Percentiles rank a stretch among this genome's conserved stretches.
Conservation (phyloP, 2,113 vertebrate species). For the Lagopus leucura region DNA sequence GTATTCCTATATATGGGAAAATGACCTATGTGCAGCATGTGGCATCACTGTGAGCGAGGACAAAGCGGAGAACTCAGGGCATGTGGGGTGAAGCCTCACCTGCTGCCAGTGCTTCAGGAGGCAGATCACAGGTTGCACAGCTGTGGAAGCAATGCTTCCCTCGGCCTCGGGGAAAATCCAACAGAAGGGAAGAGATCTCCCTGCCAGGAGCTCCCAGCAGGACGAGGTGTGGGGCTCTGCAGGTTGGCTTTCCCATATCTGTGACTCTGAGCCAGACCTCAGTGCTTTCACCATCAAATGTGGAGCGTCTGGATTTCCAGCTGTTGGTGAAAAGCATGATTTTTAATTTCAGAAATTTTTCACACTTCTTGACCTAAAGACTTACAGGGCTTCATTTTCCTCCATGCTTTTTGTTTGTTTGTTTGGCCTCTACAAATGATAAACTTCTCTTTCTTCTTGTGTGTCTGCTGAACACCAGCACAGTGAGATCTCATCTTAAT, state of each 20-base stretch:
- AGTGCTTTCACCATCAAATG: background rate
- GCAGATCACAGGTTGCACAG: background rate
- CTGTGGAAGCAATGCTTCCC: background rate
- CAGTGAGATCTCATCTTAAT: constrained; percentile 34
- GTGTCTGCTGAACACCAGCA: background rate
- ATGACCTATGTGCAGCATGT: rapidly evolving
- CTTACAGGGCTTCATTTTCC: background rate
- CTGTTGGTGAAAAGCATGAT: background rate
- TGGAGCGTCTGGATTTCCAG: background rate
- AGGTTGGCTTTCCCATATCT: background rate
- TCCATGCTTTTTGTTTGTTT: background rate
- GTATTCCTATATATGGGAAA: background rate
- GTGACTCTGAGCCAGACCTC: background rate
- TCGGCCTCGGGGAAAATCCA: background rate
- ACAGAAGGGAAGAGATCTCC: background rate
- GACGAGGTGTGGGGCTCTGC: rapidly evolving
- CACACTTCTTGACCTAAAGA: background rate
- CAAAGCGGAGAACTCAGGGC: background rate
- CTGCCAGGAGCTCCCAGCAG: background rate
- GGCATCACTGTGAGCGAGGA: rapidly evolving
- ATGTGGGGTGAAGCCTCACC: background rate
- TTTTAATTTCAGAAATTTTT: background rate
- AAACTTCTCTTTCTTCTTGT: background rate
- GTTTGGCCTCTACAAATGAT: background rate
- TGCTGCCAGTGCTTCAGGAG: background rate